Conservation (phyloP, 2,888 invertebrate species). For the Andrena flavipes region DNA sequence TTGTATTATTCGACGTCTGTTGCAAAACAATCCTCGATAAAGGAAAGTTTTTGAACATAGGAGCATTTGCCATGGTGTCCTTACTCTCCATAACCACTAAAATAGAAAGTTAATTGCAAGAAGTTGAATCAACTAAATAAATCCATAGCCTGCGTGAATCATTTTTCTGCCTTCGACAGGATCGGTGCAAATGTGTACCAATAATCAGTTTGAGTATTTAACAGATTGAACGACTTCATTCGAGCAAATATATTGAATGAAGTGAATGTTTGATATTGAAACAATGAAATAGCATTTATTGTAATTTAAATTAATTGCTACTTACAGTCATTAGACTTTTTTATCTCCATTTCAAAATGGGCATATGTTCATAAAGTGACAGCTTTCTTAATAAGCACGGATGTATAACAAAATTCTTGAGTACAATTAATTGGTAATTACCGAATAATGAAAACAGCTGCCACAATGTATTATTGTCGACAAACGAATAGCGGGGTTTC, state of each 20-base stretch:
- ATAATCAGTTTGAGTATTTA: background rate
- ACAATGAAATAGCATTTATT: background rate
- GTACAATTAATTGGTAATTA: slow-evolving; percentile 64
- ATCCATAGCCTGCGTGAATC: background rate
- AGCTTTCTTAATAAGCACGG: slow-evolving; percentile 33
- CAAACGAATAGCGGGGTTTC: slow-evolving; percentile 57
- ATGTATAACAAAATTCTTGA: slow-evolving; percentile 29
- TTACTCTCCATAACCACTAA: slow-evolving; percentile 39
- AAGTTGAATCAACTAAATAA: background rate
- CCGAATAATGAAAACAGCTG: slow-evolving; percentile 70
- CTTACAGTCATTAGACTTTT: slow-evolving; percentile 46
- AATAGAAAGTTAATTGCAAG: slow-evolving; percentile 20
- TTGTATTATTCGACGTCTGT: slow-evolving; percentile 71
- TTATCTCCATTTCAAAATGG: slow-evolving; percentile 32
- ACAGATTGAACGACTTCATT: background rate
- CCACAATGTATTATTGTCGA: slow-evolving; percentile 62
- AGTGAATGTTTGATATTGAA: slow-evolving; percentile 2
- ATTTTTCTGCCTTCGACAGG: background rate
- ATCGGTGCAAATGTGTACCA: background rate
- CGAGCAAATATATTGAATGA: background rate
- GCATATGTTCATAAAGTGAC: slow-evolving; percentile 33
- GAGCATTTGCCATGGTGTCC: slow-evolving; percentile 37
- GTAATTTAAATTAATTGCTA: slow-evolving; percentile 30
- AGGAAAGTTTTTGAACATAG: slow-evolving; percentile 64
- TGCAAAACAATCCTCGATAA: slow-evolving; percentile 73